Percentiles rank a stretch among this genome's conserved stretches.
Evolutionary conservation across 1,140 invertebrate genomes (phyloP).

Genomic region (Zeugodacus cucurbitae): DNA sequence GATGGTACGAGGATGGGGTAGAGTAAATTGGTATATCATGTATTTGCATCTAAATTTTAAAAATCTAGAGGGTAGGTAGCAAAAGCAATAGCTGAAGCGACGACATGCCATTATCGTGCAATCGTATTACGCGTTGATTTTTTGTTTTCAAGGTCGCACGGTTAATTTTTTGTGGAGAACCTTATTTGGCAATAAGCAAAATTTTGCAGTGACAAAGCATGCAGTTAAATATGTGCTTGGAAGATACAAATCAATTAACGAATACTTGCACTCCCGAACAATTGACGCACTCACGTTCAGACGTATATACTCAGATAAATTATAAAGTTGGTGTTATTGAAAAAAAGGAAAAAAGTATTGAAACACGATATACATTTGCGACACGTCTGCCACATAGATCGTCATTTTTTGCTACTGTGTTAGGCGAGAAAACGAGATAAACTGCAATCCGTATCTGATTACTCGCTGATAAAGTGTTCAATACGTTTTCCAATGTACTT

Average conservation of each 20-base stretch:
- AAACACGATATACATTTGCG: neutral
- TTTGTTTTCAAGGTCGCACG: too few relatives aligned
- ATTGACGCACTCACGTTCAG: too few relatives aligned
- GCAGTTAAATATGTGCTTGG: neutral
- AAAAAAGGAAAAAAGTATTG: neutral
- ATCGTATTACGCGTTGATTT: too few relatives aligned
- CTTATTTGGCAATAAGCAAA: neutral
- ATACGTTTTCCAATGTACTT: neutral
- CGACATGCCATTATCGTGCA: neutral
- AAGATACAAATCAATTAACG: neutral
- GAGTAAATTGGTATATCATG: too few relatives aligned
- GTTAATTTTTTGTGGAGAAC: too few relatives aligned
- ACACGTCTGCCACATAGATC: neutral
- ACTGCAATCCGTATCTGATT: neutral
- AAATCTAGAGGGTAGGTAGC: neutral
- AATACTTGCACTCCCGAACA: neutral
- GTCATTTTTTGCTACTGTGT: neutral
- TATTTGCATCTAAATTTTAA: neutral
- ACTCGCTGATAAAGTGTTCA: neutral
- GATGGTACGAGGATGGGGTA: neutral
- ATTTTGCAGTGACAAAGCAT: neutral
- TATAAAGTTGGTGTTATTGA: neutral
- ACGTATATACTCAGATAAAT: neutral
- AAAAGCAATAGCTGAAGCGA: neutral
- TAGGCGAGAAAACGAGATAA: neutral